Evolutionary conservation across 1,140 invertebrate species (phyloP).

Genomic region (Drosophila azteca): DNA sequence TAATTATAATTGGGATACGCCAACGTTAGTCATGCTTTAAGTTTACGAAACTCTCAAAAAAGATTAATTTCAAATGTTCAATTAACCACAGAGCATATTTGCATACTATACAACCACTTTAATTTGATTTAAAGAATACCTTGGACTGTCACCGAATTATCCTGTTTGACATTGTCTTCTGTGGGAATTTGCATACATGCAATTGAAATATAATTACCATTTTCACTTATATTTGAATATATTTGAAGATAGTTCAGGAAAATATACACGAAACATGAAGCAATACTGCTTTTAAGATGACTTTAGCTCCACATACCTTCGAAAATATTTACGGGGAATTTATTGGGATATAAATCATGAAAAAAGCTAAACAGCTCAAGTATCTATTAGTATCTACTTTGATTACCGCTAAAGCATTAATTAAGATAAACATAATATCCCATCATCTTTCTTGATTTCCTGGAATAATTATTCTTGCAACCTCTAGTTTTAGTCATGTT

Average conservation of each 20-base stretch:
- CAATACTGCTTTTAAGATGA: neutral
- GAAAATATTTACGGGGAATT: no score
- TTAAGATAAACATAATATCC: no score
- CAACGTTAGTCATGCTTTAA: neutral
- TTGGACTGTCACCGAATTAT: conserved; percentile 21
- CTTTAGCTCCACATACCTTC: no score
- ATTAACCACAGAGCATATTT: conserved; percentile 4
- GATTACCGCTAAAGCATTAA: no score
- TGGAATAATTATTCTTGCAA: no score
- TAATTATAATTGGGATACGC: conserved; percentile 3
- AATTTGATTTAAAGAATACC: neutral
- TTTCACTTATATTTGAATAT: conserved; percentile 16
- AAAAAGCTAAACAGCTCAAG: no score
- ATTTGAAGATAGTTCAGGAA: conserved; percentile 6
- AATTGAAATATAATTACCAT: conserved; percentile 51
- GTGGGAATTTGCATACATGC: conserved; percentile 29
- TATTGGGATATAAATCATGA: no score
- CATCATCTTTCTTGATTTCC: no score
- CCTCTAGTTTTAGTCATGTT: no score
- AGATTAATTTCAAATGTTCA: conserved; percentile 11
- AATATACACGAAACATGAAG: conserved; percentile 16
- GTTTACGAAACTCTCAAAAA: conserved; percentile 16
- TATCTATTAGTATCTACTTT: no score
- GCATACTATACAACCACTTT: neutral
- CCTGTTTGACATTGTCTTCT: conserved; percentile 25